Evolutionary conservation across 2,888 invertebrate species (phyloP).

Genomic region (Apodemia duryi): DNA sequence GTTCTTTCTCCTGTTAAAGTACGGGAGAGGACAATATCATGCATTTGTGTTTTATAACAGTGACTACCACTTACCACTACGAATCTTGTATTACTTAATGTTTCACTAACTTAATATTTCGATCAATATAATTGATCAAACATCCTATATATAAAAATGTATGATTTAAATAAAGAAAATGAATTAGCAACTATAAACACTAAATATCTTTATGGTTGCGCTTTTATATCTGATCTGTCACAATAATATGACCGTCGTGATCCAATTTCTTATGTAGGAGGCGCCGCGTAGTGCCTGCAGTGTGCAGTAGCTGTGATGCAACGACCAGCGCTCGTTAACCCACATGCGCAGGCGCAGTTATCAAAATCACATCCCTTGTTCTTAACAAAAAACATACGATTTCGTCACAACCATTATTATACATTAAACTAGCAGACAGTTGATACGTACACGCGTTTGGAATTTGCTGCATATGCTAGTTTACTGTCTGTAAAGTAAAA

Average conservation of each 20-base stretch:
- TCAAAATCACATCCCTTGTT: slow-evolving; percentile 41
- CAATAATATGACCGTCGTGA: slow-evolving; percentile 37
- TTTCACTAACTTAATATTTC: too few species aligned
- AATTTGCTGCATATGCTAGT: too few species aligned
- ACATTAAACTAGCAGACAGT: neutral
- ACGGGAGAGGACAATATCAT: too few species aligned
- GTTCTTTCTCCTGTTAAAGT: too few species aligned
- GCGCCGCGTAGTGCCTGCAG: slow-evolving; percentile 32
- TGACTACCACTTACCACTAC: too few species aligned
- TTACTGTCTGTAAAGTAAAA: too few species aligned
- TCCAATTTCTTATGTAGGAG: slow-evolving; percentile 38
- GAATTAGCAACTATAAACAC: slow-evolving; percentile 20
- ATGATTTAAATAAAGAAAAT: neutral
- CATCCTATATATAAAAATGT: neutral
- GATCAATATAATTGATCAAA: too few species aligned
- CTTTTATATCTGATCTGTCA: slow-evolving; percentile 37
- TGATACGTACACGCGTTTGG: neutral
- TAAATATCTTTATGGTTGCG: slow-evolving; percentile 25
- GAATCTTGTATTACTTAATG: too few species aligned
- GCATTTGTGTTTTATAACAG: too few species aligned
- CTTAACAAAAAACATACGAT: slow-evolving; percentile 23
- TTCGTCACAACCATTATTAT: slow-evolving; percentile 18
- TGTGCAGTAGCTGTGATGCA: slow-evolving; percentile 46
- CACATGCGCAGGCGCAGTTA: slow-evolving; percentile 49
- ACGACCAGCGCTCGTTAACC: slow-evolving; percentile 60